Base-by-base conservation (phyloP, 1,140 invertebrate genomes). In the Drosophila parabipectinata region DNA sequence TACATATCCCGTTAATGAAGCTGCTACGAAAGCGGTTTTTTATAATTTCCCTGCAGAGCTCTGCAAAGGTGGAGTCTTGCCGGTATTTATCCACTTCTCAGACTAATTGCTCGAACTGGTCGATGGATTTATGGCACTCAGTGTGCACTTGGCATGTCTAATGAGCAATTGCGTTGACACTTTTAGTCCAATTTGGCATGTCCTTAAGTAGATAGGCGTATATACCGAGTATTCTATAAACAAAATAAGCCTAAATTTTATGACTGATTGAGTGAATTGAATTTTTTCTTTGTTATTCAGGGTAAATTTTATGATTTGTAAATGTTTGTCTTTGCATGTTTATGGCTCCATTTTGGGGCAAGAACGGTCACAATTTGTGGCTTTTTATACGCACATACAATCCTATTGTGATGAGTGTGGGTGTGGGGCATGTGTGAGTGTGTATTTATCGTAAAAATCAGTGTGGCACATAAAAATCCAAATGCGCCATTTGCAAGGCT, bases 401-500 rank as follows among this genome's bases (percentile, higher is more conserved):
- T 8, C 18, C 34, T 3, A 39, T 68, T 47, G 51, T 28, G 62
- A 48, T 50, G 48, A 44, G 41, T 54, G 8, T 32, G 44, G 26
- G 26, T 66, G 32, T 21, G n/a, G n/a, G n/a, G n/a, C n/a, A n/a
- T n/a, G n/a, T n/a, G 34, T 6, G 39, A 18, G n/a, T 44, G 41
- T 61, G 47, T 72, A 10, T 55, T 52, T 50, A 56, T 72, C 67
- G 72, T 61, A 59, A 77, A 74, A 77, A 81, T 85, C 73, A 72
- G 61, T 72, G 45, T 62, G 66, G 47, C 79, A 72, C 75, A 88
- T 79, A 88, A 87, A 88, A 82, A 78, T 69, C 78, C 54, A 83
- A 87, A 82, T 78, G 82, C 77, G 82, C 61, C 81, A 75, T 87
- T 87, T 87, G 83, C 74, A 72, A 63, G 59, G 75, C 74, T 82